Base-by-base conservation (phyloP, 2,113 vertebrate genomes). In the Micromys minutus region DNA sequence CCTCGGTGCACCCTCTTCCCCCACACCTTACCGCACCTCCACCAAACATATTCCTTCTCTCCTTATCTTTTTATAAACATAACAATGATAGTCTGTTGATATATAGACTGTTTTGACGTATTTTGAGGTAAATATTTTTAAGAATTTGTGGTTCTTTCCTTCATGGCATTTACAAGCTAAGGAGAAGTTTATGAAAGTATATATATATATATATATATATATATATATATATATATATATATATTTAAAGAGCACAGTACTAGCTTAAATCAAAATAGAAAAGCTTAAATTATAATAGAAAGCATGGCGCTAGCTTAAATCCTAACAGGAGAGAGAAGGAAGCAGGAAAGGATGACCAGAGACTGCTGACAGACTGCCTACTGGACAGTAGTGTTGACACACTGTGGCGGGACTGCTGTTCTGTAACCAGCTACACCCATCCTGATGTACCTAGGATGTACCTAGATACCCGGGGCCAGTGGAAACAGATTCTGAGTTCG, bases 91-190 rank as follows among this genome's bases (percentile, higher is more conserved):
- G 45, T 77, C 24, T 86, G 2, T 75, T 69, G 21, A 94, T 26
- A 61, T 59, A 42, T 36, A 42, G 31, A 89, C 15, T 94, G 50
- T 42, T 45, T 91, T 91, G 50, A 96, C 47, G 45, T 92, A 89
- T 57, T 92, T 72, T 61, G 55, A 92, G 84, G 29, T 52, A 92
- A 90, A 87, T 2, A 55, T 89, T 61, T 83, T 72, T 65, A 80
- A 80, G 72, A 42, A 91, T 47, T 63, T 84, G 50, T 34, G 42
- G 55, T 80, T 76, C 29, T 92, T 92, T 90, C 59, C 59, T 76
- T 83, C 6, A 55, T 83, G 36, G 45, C 24, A 90, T 90, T 93
- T 91, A 72, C 22, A 86, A 26, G 50, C 8, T 88, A 24, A 91
- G 88, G 39, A 79, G 39, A 89, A 39, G 47, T 61, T 89, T 89